phyloP scores from a whole-genome alignment of 2,797 vertebrate species.

The Bryconaethiops microstoma region DNA sequence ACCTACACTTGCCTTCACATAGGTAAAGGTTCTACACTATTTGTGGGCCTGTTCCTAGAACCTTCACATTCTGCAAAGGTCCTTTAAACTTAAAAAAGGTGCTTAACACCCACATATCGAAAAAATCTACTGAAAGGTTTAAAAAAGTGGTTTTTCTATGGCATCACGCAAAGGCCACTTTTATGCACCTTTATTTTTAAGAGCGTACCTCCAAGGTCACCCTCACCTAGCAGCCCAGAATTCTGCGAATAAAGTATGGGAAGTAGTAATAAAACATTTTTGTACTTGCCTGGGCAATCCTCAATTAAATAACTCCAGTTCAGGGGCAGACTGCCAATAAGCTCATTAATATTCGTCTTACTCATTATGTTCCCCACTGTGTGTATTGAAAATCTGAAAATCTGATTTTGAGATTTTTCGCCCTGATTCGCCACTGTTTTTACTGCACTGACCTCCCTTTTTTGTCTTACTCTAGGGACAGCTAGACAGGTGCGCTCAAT shows the following conservation, averaged over 20 bases:
- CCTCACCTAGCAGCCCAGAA: neutral
- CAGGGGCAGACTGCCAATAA: conserved; percentile 8
- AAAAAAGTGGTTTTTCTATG: no score
- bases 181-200: no score
- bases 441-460: neutral
- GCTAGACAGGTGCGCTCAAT: no score
- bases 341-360: conserved; percentile 26
- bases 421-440: neutral
- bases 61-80: no score
- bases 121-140: no score
- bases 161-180: no score
- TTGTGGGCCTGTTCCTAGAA: no score
- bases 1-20: no score
- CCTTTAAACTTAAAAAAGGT: no score
- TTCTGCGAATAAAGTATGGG: neutral
- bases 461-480: neutral
- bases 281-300: neutral
- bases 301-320: neutral
- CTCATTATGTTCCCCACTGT: neutral
- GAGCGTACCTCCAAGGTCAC: neutral
- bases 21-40: no score
- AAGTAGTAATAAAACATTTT: neutral
- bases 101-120: no score
- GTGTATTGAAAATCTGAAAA: conserved; percentile 6
- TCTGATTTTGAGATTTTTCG: conserved; percentile 10